A percentile compares a stretch with the other conserved stretches of the same genome.
Conservation (phyloP, 2,888 invertebrate genomes). For the Ormyrus labotus region DNA sequence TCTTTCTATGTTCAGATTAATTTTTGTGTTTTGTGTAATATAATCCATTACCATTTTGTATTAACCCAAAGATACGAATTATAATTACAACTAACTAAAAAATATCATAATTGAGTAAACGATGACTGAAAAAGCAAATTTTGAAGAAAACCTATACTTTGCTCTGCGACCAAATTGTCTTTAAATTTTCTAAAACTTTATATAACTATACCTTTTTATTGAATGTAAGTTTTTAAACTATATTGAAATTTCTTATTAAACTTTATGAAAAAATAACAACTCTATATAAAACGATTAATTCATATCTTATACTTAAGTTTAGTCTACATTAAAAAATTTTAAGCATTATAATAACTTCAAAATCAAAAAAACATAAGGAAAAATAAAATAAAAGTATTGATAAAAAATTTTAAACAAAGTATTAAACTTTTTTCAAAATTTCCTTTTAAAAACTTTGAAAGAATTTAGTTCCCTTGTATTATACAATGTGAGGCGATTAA, state of each 20-base stretch:
- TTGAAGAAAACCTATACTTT: slow-evolving; percentile 17
- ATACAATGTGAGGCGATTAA: slow-evolving; percentile 20
- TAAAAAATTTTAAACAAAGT: slow-evolving; percentile 6
- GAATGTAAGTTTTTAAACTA: no score
- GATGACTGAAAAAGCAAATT: slow-evolving; percentile 28
- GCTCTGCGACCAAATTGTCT: slow-evolving; percentile 10
- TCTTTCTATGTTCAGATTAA: no score
- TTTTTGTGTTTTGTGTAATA: background rate
- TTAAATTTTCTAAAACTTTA: background rate
- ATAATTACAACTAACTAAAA: background rate
- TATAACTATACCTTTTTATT: no score
- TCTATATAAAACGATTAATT: no score
- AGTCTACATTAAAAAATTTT: no score
- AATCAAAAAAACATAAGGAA: no score
- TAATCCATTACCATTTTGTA: slow-evolving; percentile 49
- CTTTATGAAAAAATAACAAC: no score
- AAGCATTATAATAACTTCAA: no score
- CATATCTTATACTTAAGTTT: no score
- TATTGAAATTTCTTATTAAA: no score
- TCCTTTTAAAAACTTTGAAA: slow-evolving; percentile 12
- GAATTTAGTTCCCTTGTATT: slow-evolving; percentile 26
- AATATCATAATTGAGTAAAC: background rate
- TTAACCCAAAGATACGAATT: slow-evolving; percentile 9
- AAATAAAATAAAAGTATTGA: no score
- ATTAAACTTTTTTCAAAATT: slow-evolving; percentile 21